phyloP scores from a whole-genome alignment of 2,888 invertebrate species.

The Asteroscopus sphinx region DNA sequence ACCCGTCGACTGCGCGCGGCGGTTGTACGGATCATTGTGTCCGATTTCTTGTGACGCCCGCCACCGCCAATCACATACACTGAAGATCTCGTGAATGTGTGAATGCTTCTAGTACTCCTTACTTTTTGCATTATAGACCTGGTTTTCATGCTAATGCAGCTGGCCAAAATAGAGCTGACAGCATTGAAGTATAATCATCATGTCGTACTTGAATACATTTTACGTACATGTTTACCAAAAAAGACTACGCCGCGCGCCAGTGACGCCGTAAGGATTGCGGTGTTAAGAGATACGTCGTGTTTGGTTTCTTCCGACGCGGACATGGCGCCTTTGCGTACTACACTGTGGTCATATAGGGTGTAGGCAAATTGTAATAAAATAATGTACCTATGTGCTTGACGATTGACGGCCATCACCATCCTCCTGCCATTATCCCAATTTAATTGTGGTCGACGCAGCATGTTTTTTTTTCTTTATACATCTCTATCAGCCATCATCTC shows the following conservation, averaged over 20 bases:
- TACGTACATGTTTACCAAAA: neutral
- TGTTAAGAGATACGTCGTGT: neutral
- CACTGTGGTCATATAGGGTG: neutral
- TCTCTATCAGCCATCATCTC: too few relatives aligned
- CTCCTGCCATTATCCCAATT: too few relatives aligned
- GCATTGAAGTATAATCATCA: neutral
- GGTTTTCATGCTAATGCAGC: too few relatives aligned
- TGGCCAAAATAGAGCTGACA: neutral
- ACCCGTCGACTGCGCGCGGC: slow-evolving; percentile 40
- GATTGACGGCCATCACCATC: neutral
- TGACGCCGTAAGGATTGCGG: neutral
- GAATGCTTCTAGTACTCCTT: slow-evolving; percentile 3
- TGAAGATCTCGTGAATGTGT: slow-evolving; percentile 31
- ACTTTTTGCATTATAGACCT: neutral
- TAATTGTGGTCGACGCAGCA: too few relatives aligned
- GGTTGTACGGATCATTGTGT: slow-evolving; percentile 64
- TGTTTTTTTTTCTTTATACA: too few relatives aligned
- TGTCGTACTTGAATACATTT: neutral
- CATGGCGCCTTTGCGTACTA: neutral
- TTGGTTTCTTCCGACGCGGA: neutral
- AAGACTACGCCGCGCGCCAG: neutral
- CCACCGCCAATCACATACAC: slow-evolving; percentile 36
- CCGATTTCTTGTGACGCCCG: slow-evolving; percentile 51
- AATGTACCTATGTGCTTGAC: neutral
- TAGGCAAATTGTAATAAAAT: neutral